phyloP scores from a whole-genome alignment of 2,797 vertebrate genomes.

The Sebastes aleutianus region DNA sequence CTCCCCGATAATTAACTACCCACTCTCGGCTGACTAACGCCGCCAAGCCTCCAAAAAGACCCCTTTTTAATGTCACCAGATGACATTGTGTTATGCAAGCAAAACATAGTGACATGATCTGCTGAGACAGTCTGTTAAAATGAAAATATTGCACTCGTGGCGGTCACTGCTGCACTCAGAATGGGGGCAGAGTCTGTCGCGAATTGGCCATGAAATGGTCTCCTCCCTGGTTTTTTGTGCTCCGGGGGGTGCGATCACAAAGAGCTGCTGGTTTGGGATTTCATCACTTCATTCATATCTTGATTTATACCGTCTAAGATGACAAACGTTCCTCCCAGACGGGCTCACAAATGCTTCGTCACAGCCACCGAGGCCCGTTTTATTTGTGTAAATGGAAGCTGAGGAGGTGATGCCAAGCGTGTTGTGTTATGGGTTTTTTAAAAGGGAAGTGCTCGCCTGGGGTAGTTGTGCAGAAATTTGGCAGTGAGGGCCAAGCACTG shows the following conservation, averaged over 20 bases:
- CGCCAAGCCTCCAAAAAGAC: slow-evolving; percentile 60
- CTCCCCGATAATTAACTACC: slow-evolving; percentile 78
- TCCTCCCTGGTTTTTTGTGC: not conserved
- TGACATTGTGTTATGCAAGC: slow-evolving; percentile 74
- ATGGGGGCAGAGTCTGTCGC: not conserved
- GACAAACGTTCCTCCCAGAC: not conserved
- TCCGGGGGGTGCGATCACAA: not conserved
- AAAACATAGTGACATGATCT: slow-evolving; percentile 71
- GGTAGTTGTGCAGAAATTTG: slow-evolving; percentile 51
- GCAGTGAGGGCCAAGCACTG: slow-evolving; percentile 38
- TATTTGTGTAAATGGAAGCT: slow-evolving; percentile 17
- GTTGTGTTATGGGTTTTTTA: slow-evolving; percentile 18
- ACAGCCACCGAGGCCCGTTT: not conserved
- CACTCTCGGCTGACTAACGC: slow-evolving; percentile 72
- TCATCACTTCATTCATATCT: slow-evolving; percentile 16
- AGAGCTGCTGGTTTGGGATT: not conserved
- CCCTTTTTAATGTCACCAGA: slow-evolving; percentile 74
- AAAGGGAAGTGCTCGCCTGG: slow-evolving; percentile 34
- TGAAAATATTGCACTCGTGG: slow-evolving; percentile 59
- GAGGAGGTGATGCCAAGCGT: slow-evolving; percentile 20
- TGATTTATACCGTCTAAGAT: not conserved
- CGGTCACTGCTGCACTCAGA: slow-evolving; percentile 30
- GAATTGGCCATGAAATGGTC: slow-evolving; percentile 9
- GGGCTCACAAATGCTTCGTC: not conserved
- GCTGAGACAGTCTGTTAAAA: slow-evolving; percentile 60